A percentile compares a stretch with the other conserved stretches of the same genome.
These are phyloP conservation scores for Plodia interpunctella DNA, from an alignment of 1,140 invertebrate species.

Conservation along the genomic window DNA sequence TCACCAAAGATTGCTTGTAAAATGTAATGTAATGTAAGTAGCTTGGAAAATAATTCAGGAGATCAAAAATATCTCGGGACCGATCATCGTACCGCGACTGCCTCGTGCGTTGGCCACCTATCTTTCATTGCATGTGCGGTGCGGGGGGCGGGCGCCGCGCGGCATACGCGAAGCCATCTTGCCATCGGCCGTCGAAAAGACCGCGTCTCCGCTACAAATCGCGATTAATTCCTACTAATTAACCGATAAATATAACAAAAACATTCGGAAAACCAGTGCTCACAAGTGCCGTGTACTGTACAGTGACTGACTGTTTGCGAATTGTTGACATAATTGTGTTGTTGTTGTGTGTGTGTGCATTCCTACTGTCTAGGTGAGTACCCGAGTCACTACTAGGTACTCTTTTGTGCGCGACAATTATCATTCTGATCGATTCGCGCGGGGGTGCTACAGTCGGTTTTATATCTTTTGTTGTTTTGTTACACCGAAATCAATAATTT, in stretches of 20 bases:
- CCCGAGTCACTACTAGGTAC: conserved; percentile 36
- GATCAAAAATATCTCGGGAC: conserved; percentile 44
- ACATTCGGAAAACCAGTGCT: conserved; percentile 19
- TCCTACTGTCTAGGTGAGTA: conserved; percentile 61
- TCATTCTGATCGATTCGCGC: conserved; percentile 75
- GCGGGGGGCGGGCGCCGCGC: conserved; percentile 57
- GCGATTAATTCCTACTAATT: conserved; percentile 70
- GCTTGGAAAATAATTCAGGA: too few species aligned
- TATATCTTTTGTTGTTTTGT: conserved; percentile 77
- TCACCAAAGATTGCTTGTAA: too few species aligned
- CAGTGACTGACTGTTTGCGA: conserved; percentile 38
- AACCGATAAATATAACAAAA: conserved; percentile 55
- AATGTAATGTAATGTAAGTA: too few species aligned
- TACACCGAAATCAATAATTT: conserved; percentile 74
- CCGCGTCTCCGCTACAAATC: conserved; percentile 67
- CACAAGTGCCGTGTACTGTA: conserved; percentile 37
- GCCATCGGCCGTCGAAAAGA: conserved; percentile 65
- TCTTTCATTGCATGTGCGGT: conserved; percentile 75
- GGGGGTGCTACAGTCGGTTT: conserved; percentile 64
- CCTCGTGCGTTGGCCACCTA: conserved; percentile 59
- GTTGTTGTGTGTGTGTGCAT: conserved; percentile 67
- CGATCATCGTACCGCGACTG: conserved; percentile 34
- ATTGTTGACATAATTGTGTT: conserved; percentile 59
- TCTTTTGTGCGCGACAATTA: conserved; percentile 73
- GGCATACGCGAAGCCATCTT: conserved; percentile 74